Evolutionary conservation across 2,888 invertebrate genomes (phyloP), one percentile per base, ranked within the genome.

Genomic region (Parnassius mnemosyne): DNA sequence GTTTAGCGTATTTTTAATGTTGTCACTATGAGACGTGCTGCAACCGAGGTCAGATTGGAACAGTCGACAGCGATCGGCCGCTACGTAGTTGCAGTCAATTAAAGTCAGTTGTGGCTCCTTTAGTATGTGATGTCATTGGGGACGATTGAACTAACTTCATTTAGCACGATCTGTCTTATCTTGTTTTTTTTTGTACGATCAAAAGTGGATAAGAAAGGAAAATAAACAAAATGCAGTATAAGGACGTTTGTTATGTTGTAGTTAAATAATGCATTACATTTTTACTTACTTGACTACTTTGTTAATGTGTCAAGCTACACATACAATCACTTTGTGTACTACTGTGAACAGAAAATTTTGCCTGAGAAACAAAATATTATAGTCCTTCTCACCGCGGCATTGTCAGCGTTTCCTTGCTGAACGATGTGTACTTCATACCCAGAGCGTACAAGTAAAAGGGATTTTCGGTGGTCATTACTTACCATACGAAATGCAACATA

Each of bases 51-150:
- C 80, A 73, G 80, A 79, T 79, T 78, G 80, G 70, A 71, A 80
- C 78, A 82, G 79, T 74, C 76, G 73, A 34, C 34, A 34, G 62
- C 80, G 78, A 75, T 73, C 78, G 76, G 73, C 72, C 79, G 70
- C 73, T 74, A 69, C 72, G 71, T 61, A 63, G 76, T 77, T 63
- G 76, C 77, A 75, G 77, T 85, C 88, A 90, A 90, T 90, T 90
- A 88, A 80, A 81, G 80, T 68, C 81, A 81, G 77, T 80, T 72
- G 75, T 74, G 70, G 71, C 74, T 80, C 78, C 78, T 83, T 83
- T 80, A 79, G 79, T 69, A 67, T 71, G 79, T 90, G 89, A 89
- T 88, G 88, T 89, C 89, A 89, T 79, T 76, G 69, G 71, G 72
- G 74, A 72, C 73, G 75, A 80, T 83, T 79, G 77, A 72, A 77